phyloP scores from a whole-genome alignment of 64 coral and sea anemone species.

The Pocillopora damicornis region DNA sequence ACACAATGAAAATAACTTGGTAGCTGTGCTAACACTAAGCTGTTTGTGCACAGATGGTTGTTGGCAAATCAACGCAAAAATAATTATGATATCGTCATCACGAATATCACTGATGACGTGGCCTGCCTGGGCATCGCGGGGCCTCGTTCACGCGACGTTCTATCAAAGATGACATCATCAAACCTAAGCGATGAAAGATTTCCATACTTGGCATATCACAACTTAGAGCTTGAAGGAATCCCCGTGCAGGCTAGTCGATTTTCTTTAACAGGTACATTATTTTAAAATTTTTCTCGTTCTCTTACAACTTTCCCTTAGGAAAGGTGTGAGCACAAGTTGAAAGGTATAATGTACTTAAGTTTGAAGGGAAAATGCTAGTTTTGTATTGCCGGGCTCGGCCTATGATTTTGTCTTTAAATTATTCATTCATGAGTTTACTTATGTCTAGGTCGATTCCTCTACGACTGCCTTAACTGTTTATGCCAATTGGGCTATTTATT shows the following conservation, averaged over 20 bases:
- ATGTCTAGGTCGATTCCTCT: too few relatives aligned
- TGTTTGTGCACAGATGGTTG: slow-evolving; percentile 39
- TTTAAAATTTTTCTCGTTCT: not conserved
- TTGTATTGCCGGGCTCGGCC: too few relatives aligned
- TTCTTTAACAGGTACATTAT: slow-evolving; percentile 63
- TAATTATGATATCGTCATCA: slow-evolving; percentile 37
- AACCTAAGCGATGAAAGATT: slow-evolving; percentile 56
- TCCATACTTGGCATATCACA: slow-evolving; percentile 49
- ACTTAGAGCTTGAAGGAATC: slow-evolving; percentile 56
- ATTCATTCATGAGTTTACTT: too few relatives aligned
- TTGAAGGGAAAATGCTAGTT: too few relatives aligned
- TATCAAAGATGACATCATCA: slow-evolving; percentile 54
- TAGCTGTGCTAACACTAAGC: not conserved
- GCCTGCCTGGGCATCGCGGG: slow-evolving; percentile 58
- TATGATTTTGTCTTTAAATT: too few relatives aligned
- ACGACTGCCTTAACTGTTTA: too few relatives aligned
- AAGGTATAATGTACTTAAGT: too few relatives aligned
- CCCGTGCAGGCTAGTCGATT: slow-evolving; percentile 50
- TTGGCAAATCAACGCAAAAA: slow-evolving; percentile 45
- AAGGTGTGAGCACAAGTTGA: too few relatives aligned
- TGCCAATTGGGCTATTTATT: too few relatives aligned
- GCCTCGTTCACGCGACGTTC: slow-evolving; percentile 63
- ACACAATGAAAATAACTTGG: too few relatives aligned
- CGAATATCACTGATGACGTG: slow-evolving; percentile 64
- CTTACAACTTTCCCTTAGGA: too few relatives aligned